Evolutionary conservation across 2,888 invertebrate species (phyloP).

Genomic region (Teleiodes luculella): DNA sequence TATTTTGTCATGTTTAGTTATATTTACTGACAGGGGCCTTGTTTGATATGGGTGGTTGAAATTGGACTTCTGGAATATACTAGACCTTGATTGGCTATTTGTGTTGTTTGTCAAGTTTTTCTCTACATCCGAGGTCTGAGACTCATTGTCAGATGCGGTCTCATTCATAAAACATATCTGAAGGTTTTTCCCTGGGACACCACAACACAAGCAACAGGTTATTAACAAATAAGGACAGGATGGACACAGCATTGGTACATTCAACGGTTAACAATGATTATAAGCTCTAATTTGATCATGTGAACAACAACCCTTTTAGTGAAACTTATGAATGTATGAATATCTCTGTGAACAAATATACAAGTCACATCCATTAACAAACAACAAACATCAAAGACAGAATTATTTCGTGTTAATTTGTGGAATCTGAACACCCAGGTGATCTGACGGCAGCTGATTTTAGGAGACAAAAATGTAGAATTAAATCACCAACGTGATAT

Average conservation of each 20-base stretch:
- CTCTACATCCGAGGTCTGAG: constrained; percentile 86
- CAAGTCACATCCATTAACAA: too few relatives aligned
- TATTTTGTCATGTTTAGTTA: constrained; percentile 68
- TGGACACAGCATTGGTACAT: too few relatives aligned
- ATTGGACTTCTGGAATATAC: constrained; percentile 64
- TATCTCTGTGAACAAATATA: neutral
- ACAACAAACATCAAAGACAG: too few relatives aligned
- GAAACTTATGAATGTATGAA: too few relatives aligned
- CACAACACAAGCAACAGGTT: constrained; percentile 36
- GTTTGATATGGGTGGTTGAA: constrained; percentile 74
- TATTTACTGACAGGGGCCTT: constrained; percentile 67
- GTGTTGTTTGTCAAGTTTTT: constrained; percentile 56
- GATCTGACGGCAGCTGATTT: too few relatives aligned
- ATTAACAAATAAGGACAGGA: constrained; percentile 24
- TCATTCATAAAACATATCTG: constrained; percentile 98
- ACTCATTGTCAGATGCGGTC: constrained; percentile 90
- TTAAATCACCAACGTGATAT: too few relatives aligned
- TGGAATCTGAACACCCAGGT: too few relatives aligned
- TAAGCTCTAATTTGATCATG: too few relatives aligned
- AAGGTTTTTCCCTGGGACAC: constrained; percentile 89
- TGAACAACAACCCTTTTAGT: too few relatives aligned
- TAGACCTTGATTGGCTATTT: constrained; percentile 63
- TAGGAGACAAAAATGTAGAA: too few relatives aligned
- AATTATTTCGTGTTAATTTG: too few relatives aligned
- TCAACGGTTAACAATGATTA: too few relatives aligned